Percentiles rank a stretch among this genome's conserved stretches.
phyloP scores from a whole-genome alignment of 2,113 vertebrate species.

The Forbesichthys agassizii region DNA sequence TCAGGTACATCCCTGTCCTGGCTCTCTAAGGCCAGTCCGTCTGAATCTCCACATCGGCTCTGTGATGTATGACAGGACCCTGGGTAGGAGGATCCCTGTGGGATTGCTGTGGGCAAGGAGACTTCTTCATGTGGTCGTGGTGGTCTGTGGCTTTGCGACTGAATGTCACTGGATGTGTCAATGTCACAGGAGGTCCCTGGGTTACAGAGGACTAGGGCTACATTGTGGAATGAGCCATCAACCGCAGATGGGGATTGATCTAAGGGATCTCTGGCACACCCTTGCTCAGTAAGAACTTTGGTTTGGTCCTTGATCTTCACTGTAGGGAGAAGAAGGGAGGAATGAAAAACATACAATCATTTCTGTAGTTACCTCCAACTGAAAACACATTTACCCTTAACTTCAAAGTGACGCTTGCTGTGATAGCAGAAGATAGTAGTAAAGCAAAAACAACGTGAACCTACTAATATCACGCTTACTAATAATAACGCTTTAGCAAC shows the following conservation, averaged over 20 bases:
- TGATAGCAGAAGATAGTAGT: neutral
- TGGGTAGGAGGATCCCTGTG: neutral
- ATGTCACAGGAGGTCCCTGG: conserved; percentile 43
- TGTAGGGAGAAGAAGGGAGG: conserved; percentile 39
- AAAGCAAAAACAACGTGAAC: neutral
- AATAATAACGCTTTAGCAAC: too few relatives aligned
- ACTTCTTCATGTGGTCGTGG: neutral
- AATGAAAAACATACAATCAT: conserved; percentile 55
- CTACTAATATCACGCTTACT: too few relatives aligned
- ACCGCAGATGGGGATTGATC: neutral
- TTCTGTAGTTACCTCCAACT: conserved; percentile 47
- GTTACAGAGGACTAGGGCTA: conserved; percentile 67
- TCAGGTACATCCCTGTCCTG: neutral
- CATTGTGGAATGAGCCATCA: conserved; percentile 19
- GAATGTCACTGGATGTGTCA: conserved; percentile 28
- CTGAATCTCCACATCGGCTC: neutral
- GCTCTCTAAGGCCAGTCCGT: neutral
- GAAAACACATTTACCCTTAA: conserved; percentile 24
- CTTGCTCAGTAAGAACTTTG: conserved; percentile 2
- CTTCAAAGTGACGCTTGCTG: conserved; percentile 20
- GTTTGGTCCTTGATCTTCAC: conserved; percentile 27
- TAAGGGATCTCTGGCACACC: neutral
- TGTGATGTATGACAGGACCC: neutral
- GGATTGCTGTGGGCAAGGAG: neutral
- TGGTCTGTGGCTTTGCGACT: neutral